Conservation (phyloP, 2,888 invertebrate species). For the Pristionchus japonicus region DNA sequence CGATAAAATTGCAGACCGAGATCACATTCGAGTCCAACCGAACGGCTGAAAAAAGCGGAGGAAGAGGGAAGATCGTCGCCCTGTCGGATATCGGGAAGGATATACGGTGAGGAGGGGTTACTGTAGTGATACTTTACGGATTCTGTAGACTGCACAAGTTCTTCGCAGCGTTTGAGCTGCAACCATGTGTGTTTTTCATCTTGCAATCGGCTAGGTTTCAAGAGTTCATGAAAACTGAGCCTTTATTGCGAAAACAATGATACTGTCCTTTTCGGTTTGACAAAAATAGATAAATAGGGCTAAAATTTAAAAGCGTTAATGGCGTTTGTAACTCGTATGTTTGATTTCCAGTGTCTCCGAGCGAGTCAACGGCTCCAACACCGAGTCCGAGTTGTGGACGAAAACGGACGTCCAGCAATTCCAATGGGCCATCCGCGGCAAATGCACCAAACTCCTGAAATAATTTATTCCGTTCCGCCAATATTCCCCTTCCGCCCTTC, state of each 20-base stretch:
- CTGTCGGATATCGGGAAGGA: conserved; percentile 61
- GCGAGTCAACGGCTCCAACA: conserved; percentile 60
- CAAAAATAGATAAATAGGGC: too few relatives aligned
- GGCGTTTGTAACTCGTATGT: too few relatives aligned
- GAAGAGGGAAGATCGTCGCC: conserved; percentile 63
- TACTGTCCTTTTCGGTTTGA: too few relatives aligned
- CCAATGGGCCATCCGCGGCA: conserved; percentile 69
- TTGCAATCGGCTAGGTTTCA: background rate
- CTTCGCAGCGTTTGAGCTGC: too few relatives aligned
- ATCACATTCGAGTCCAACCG: conserved; percentile 67
- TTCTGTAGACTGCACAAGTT: too few relatives aligned
- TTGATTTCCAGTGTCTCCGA: conserved; percentile 61
- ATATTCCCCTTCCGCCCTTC: background rate
- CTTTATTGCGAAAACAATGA: too few relatives aligned
- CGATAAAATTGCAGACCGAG: conserved; percentile 60
- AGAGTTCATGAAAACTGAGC: background rate
- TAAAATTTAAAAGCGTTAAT: too few relatives aligned
- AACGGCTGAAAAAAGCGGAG: conserved; percentile 66
- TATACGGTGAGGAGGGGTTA: conserved; percentile 55
- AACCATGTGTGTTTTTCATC: too few relatives aligned
- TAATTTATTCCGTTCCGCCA: background rate
- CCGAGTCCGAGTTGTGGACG: conserved; percentile 66
- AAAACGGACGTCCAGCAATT: conserved; percentile 69
- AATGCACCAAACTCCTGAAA: conserved; percentile 61
- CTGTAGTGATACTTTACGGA: conserved; percentile 44